Evolutionary conservation across 2,113 vertebrate genomes (phyloP).

Genomic region (Trogon surrucura): DNA sequence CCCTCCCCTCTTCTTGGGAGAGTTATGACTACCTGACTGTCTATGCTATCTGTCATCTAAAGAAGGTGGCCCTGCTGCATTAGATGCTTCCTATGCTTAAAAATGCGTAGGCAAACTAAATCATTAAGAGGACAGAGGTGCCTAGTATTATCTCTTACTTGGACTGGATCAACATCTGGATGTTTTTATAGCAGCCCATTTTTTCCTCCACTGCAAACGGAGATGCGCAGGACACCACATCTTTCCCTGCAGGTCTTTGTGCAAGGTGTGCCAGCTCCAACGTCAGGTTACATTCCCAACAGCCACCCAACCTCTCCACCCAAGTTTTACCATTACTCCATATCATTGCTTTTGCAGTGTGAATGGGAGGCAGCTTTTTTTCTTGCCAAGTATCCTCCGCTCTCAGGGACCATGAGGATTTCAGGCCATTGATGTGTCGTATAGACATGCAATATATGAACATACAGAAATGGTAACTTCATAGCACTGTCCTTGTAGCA

Average conservation of each 20-base stretch:
- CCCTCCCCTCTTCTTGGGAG: background rate
- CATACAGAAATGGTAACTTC: background rate
- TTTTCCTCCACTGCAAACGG: background rate
- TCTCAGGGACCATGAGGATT: background rate
- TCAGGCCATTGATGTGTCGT: background rate
- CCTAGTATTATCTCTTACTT: background rate
- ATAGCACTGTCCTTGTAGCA: background rate
- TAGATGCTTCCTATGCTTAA: background rate
- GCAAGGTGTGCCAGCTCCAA: background rate
- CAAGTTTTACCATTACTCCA: background rate
- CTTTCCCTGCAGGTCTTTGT: background rate
- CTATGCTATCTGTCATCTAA: background rate
- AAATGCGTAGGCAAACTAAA: background rate
- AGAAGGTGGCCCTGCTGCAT: background rate
- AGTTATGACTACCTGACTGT: background rate
- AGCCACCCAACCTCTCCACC: background rate
- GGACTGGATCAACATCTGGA: background rate
- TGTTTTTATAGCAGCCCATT: background rate
- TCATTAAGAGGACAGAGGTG: background rate
- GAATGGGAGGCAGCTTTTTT: background rate
- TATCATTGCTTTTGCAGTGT: background rate
- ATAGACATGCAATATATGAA: background rate
- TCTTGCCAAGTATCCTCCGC: background rate
- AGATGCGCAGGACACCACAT: background rate
- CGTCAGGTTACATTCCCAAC: accelerated